Evolutionary conservation across 1,140 invertebrate genomes (phyloP).

Genomic region (Colletes gigas): DNA sequence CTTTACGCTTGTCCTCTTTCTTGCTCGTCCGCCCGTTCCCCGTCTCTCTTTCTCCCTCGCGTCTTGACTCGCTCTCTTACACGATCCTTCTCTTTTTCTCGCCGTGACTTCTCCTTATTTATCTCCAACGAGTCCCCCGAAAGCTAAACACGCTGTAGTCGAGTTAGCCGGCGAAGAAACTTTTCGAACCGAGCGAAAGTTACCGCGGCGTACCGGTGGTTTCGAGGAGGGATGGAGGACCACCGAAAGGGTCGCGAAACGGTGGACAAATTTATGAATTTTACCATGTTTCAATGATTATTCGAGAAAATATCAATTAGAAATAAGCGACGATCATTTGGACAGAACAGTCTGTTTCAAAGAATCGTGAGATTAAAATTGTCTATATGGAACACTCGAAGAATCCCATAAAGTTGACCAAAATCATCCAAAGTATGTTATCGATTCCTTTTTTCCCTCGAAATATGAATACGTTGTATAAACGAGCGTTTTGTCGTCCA

Average conservation of each 20-base stretch:
- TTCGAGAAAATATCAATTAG: not conserved
- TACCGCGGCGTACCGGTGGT: conserved; percentile 24
- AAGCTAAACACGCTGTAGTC: conserved; percentile 63
- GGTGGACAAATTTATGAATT: not conserved
- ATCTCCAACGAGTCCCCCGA: conserved; percentile 50
- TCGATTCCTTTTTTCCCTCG: too few relatives aligned
- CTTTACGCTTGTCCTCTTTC: conserved; percentile 43
- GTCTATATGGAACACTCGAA: too few relatives aligned
- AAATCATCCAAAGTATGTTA: too few relatives aligned
- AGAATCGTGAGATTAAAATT: too few relatives aligned
- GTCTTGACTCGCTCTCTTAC: not conserved
- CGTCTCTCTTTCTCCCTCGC: not conserved
- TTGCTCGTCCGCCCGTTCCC: not conserved
- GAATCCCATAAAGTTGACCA: too few relatives aligned
- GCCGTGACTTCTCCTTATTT: conserved; percentile 59
- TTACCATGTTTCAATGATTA: not conserved
- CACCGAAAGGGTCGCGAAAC: conserved; percentile 4
- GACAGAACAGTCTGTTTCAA: too few relatives aligned
- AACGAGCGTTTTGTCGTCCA: too few relatives aligned
- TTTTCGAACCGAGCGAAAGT: conserved; percentile 71
- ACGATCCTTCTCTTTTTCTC: conserved; percentile 26
- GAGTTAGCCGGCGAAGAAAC: conserved; percentile 58
- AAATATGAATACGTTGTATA: too few relatives aligned
- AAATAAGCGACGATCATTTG: not conserved
- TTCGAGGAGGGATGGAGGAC: not conserved